Evolutionary conservation across 2,113 vertebrate species (phyloP).

Genomic region (Aphyosemion australe): DNA sequence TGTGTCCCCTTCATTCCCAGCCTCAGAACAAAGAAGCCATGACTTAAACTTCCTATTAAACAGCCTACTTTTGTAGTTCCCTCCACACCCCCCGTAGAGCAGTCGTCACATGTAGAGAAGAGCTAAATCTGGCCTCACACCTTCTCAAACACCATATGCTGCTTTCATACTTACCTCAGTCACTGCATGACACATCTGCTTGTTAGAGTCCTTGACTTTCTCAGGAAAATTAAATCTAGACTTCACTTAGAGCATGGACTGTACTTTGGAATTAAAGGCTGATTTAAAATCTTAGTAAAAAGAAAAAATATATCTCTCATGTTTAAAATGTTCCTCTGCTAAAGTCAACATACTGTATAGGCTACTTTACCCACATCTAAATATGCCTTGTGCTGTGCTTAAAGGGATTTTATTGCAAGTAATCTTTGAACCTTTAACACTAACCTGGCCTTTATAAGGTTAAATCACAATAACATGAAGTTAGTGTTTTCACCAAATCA

Average conservation of each 20-base stretch:
- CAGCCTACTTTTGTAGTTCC: conserved; percentile 1
- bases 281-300: not conserved
- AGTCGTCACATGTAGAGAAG: conserved; percentile 21
- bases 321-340: not conserved
- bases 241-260: not conserved
- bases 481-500: too few relatives aligned
- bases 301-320: not conserved
- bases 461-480: too few relatives aligned
- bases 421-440: too few relatives aligned
- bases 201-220: conserved; percentile 28
- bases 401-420: too few relatives aligned
- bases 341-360: not conserved
- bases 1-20: too few relatives aligned
- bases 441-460: too few relatives aligned
- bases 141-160: conserved; percentile 34
- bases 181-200: conserved; percentile 25
- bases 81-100: conserved; percentile 8
- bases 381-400: too few relatives aligned
- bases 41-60: conserved; percentile 6
- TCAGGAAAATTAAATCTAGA: conserved; percentile 29
- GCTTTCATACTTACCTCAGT: conserved; percentile 11
- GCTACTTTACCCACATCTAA: too few relatives aligned
- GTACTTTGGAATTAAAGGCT: not conserved
- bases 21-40: not conserved
- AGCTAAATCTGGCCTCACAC: conserved; percentile 51